Percentiles rank a stretch among this genome's conserved stretches.
Evolutionary conservation across 2,888 invertebrate genomes (phyloP).

Genomic region (Nemurella pictetii): DNA sequence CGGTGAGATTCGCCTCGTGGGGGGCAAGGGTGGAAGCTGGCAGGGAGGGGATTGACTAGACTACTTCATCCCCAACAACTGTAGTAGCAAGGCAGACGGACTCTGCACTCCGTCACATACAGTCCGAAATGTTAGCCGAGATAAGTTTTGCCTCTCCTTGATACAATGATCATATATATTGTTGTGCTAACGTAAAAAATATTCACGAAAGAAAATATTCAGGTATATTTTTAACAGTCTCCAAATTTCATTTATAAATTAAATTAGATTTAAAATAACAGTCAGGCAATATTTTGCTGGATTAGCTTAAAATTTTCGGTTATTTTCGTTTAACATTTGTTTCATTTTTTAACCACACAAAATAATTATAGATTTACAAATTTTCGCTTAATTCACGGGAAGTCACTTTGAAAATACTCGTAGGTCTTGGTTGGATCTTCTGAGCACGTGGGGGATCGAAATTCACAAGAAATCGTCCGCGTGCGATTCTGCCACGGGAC

Average conservation of each 20-base stretch:
- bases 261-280: no score
- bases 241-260: no score
- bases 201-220: not conserved
- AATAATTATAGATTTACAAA: not conserved
- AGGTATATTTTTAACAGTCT: no score
- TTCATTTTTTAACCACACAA: no score
- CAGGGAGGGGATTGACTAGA: not conserved
- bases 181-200: not conserved
- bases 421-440: no score
- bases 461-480: not conserved
- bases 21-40: not conserved
- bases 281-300: no score
- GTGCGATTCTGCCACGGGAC: not conserved
- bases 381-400: not conserved
- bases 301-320: no score
- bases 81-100: not conserved
- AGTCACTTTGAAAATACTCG: not conserved
- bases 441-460: not conserved
- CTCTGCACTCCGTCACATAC: not conserved
- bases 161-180: not conserved
- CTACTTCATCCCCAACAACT: not conserved
- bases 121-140: not conserved
- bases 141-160: not conserved
- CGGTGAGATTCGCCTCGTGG: not conserved
- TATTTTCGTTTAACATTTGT: no score